Base-by-base conservation (phyloP, 2,797 vertebrate genomes). In the Micromesistius poutassou region DNA sequence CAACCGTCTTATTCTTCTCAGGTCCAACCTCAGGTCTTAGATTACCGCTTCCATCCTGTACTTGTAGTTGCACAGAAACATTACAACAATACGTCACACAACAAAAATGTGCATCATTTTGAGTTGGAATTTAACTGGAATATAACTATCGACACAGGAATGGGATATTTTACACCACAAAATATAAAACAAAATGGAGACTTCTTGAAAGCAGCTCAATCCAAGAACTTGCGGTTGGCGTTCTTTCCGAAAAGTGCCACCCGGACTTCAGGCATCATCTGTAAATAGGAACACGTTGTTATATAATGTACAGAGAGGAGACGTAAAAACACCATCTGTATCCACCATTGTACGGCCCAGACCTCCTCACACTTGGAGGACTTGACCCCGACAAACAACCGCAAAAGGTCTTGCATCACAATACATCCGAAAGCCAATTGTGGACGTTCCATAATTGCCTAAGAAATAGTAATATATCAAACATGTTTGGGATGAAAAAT, bases 221-320 rank as follows among this genome's bases (percentile, higher is more conserved):
- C 97, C 96, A 97, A 30, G 87, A 99, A 98, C 91, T 96, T 98
- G 91, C 97, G 95, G 90, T 98, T 98, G 76, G 92, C 94, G 90
- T 98, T 99, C 86, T 92, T 94, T 82, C 97, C 97, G 71, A 98
- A 99, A 83, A 98, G 95, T 85, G 95, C 93, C 87, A 96, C 96
- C 87, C 97, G 93, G 80, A 98, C 95, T 85, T 98, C 97, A 79
- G 97, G 98, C 97, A 98, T 98, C 97, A 98, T 98, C 98, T 99
- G 93, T 77, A 73, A 76, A 89, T 62, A 85, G 81, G 22, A 78
- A 62, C 33, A 10, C 31, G 35, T 0, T 14, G 71, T 74, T 77
- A 31, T 71, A 75, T n/a, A 25, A 40, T 10, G 30, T 7, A 62
- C 50, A 62, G 22, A 62, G 55, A 50, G 4, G 3, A 50, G 46